Base-by-base conservation (phyloP, 2,113 vertebrate species). In the Trichechus manatus region DNA sequence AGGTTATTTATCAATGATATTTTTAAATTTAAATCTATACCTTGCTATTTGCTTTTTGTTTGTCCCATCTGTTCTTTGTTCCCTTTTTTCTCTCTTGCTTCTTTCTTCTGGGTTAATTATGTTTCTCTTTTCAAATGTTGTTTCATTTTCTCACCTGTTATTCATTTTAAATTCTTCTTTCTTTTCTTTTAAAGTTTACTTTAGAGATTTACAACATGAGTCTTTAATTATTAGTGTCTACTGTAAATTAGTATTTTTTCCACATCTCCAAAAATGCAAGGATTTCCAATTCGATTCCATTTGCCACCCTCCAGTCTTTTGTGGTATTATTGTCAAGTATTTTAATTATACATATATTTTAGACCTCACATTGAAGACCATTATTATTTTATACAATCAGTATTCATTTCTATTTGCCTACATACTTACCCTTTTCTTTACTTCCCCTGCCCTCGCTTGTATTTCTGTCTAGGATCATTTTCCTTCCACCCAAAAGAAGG, bases 11-110 rank as follows among this genome's bases (percentile, higher is more conserved):
- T 74, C 23, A 68, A 9, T 93, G 86, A 72, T 93, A 80, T 87
- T 97, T 95, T 78, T 53, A 85, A 87, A 25, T 68, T 96, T 44
- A 88, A 93, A 66, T 78, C 42, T 85, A 53, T 10, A 53, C 53
- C 53, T 56, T 17, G 14, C 11, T 56, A 56, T 56, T 56, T 56
- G 15, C 53, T 56, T 56, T 56, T 72, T 3, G 15, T 80, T 96
- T 77, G 33, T 4, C 20, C 56, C 66, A 81, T 53, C 74, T 22
- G 59, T 61, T 61, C 59, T 61, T 61, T 85, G n/a, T 74, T 87
- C 4, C 20, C 47, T 56, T 39, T 64, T 29, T 36, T 31, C 11
- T 47, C 33, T 80, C 68, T 70, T 27, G 0, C 68, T 86, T 1
- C 15, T 22, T 92, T 82, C 20, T 31, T 96, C 87, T 70, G 56